Percentiles rank a stretch among this genome's conserved stretches.
These are phyloP conservation scores for Orcinus orca DNA, from an alignment of 2,113 vertebrate species.

Conservation along the genomic window DNA sequence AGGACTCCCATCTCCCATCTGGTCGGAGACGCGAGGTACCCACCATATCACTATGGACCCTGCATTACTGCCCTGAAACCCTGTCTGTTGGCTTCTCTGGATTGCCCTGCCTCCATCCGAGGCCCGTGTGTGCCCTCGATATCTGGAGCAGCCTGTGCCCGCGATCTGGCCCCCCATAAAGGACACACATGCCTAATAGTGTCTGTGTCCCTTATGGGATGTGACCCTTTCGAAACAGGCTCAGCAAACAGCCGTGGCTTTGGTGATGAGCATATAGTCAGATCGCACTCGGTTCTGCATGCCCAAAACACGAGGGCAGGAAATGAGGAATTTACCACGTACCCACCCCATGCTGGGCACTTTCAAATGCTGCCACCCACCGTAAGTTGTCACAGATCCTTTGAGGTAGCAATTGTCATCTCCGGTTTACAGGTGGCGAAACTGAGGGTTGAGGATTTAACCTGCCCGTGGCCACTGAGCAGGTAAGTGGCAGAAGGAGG, in stretches of 20 bases:
- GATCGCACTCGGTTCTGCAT: not conserved
- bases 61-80: not conserved
- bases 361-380: not conserved
- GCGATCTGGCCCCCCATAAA: not conserved
- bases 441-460: not conserved
- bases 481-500: not conserved
- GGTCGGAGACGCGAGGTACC: accelerated
- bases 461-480: not conserved
- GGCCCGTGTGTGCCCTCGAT: accelerated
- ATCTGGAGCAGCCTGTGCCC: accelerated
- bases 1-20: not conserved
- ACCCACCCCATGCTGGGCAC: accelerated
- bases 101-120: not conserved
- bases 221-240: not conserved
- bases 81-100: not conserved
- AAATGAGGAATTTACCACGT: accelerated
- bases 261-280: not conserved
- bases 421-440: not conserved
- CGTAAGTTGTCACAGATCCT: not conserved
- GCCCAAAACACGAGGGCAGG: not conserved
- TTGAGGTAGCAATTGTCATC: not conserved
- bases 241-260: not conserved
- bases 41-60: accelerated
- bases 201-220: not conserved
- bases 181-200: not conserved